phyloP scores from a whole-genome alignment of 2,113 vertebrate species.

The Canis aureus region DNA sequence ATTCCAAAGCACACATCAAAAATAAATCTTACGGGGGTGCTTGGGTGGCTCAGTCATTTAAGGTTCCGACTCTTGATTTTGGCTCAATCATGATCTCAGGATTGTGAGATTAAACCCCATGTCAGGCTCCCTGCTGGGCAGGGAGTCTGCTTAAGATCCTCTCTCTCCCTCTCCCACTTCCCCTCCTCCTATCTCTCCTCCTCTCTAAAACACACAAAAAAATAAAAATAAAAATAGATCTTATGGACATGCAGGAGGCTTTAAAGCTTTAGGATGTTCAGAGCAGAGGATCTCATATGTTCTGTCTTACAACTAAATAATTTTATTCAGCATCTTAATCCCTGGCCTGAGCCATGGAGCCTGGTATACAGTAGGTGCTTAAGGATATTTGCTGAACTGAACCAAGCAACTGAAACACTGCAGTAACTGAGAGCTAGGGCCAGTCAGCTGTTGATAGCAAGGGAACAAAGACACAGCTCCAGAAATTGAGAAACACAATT shows the following conservation, averaged over 20 bases:
- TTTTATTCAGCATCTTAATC: neutral
- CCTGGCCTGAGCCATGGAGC: too few species aligned
- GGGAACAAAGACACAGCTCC: fast-evolving
- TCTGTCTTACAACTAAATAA: neutral
- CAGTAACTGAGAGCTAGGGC: neutral
- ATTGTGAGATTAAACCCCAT: neutral
- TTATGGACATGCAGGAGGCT: neutral
- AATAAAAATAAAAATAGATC: neutral
- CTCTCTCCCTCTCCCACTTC: neutral
- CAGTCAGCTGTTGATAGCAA: neutral
- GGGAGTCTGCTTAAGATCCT: neutral
- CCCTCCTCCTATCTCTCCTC: neutral
- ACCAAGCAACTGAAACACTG: neutral
- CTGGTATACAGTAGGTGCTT: too few species aligned
- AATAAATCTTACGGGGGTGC: neutral
- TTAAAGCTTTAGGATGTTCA: neutral
- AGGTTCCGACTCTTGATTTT: neutral
- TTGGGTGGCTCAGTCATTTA: neutral
- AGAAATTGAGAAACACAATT: neutral
- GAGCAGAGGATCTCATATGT: neutral
- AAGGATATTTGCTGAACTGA: neutral
- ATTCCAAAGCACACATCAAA: neutral
- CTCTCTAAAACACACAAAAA: neutral
- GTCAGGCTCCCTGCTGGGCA: neutral
- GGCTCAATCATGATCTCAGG: neutral